Conservation (phyloP, 2,888 invertebrate genomes). For the Phania funesta region DNA sequence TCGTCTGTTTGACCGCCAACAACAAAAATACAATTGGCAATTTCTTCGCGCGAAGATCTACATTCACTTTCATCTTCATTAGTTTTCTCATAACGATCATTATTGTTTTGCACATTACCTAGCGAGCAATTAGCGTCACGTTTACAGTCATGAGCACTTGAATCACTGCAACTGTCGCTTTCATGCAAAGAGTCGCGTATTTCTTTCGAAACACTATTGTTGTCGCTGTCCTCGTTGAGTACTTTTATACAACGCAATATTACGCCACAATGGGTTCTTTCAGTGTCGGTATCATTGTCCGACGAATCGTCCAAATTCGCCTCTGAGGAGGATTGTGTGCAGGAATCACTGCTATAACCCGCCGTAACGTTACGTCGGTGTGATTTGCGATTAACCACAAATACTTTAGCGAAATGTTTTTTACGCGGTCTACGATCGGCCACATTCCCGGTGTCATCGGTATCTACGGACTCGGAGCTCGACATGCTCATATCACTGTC, state of each 20-base stretch:
- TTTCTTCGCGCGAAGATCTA: constrained; percentile 71
- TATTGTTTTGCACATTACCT: constrained; percentile 15
- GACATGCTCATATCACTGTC: constrained; percentile 71
- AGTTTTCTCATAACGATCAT: constrained; percentile 51
- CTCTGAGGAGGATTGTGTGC: constrained; percentile 83
- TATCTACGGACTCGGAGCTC: constrained; percentile 80
- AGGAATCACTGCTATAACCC: constrained; percentile 83
- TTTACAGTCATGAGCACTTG: constrained; percentile 59
- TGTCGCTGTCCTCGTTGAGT: constrained; percentile 69
- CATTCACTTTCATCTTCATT: constrained; percentile 74
- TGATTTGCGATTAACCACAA: constrained; percentile 84
- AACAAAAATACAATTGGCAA: constrained; percentile 77
- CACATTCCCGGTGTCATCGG: constrained; percentile 82
- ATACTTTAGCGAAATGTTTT: constrained; percentile 84
- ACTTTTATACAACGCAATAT: constrained; percentile 77
- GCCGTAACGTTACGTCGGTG: constrained; percentile 42
- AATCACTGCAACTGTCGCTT: constrained; percentile 66
- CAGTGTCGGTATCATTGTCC: constrained; percentile 84
- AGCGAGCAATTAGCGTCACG: constrained; percentile 43
- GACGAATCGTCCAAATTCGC: constrained; percentile 83
- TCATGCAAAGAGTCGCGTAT: constrained; percentile 63
- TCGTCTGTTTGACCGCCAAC: constrained; percentile 76
- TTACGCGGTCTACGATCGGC: constrained; percentile 82
- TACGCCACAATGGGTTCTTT: constrained; percentile 81
- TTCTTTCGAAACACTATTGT: constrained; percentile 28